Base-by-base conservation (phyloP, 2,113 vertebrate species). In the Esox niger region DNA sequence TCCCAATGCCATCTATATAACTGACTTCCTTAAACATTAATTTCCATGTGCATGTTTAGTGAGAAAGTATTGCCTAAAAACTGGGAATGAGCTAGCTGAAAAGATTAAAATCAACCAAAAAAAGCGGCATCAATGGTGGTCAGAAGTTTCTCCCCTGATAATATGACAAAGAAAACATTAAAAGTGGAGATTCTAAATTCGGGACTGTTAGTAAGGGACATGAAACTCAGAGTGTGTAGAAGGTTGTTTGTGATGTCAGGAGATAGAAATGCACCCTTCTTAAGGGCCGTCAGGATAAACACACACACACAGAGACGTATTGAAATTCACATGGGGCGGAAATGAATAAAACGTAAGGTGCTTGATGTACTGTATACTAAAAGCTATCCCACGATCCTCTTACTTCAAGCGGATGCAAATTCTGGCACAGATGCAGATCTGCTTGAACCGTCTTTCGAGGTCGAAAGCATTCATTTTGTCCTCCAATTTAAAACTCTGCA, bases 381-480 rank as follows among this genome's bases (percentile, higher is more conserved):
- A 79, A 77, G 55, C 66, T 62, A 65, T 54, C 65, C 57, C 27
- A 35, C 82, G 82, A 76, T 84, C 75, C 79, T 78, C 73, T 77
- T 63, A 81, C 75, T 76, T 84, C 76, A 83, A 87, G 74, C 71
- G 62, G 82, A 83, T 85, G 81, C 73, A 87, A 86, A 82, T 83
- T 21, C 52, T 20, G 35, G 66, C 70, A 77, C 70, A 47, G 52
- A 69, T 15, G 64, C 64, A 71, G 70, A 71, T n/a, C 30, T 10
- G 31, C 27, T 10, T 30, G 35, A 33, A 64, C 66, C 32, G 9
- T n/a, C 57, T 38, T 27, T 32, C 29, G 23, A 27, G 26, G 23
- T 15, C 26, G 31, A 46, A 23, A 63, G 57, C 62, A 61, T 71
- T 78, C 31, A 73, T 71, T 61, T 78, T 71, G 67, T 75, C 38